These are phyloP conservation scores for Gasteruption jaculator DNA, from an alignment of 2,888 invertebrate genomes.

Conservation along the genomic window DNA sequence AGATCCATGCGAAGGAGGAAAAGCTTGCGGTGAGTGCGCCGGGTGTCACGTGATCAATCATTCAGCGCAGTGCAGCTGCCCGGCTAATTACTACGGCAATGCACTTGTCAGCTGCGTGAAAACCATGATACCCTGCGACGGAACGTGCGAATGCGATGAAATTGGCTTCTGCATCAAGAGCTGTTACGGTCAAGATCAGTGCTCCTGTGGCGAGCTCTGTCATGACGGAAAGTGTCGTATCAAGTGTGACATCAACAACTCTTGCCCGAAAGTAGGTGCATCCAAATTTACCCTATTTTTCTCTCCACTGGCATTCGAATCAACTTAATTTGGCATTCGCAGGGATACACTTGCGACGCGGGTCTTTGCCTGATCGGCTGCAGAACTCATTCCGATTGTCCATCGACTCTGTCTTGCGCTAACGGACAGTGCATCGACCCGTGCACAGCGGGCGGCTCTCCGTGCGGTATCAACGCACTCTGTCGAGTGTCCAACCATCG, in stretches of 20 bases:
- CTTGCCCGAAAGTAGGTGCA: constrained; percentile 57
- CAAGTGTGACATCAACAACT: constrained; percentile 64
- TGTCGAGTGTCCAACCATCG: constrained; percentile 78
- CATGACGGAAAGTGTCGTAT: constrained; percentile 68
- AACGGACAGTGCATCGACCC: constrained; percentile 68
- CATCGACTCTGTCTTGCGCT: constrained; percentile 70
- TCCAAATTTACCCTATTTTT: neutral
- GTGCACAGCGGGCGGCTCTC: constrained; percentile 60
- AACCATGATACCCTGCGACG: constrained; percentile 69
- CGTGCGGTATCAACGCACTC: constrained; percentile 77
- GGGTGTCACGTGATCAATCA: constrained; percentile 79
- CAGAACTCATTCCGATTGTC: constrained; percentile 73
- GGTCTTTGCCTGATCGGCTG: constrained; percentile 78
- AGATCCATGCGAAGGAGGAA: constrained; percentile 75
- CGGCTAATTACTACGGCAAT: constrained; percentile 75
- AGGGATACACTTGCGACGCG: constrained; percentile 72
- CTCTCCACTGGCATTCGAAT: no score
- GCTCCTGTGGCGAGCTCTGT: constrained; percentile 80
- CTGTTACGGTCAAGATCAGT: constrained; percentile 66
- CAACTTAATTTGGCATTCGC: constrained; percentile 45
- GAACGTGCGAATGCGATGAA: constrained; percentile 75
- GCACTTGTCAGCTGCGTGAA: constrained; percentile 73
- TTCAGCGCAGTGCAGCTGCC: constrained; percentile 81
- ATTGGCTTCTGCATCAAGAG: constrained; percentile 72
- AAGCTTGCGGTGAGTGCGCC: constrained; percentile 79